Evolutionary conservation across 2,888 invertebrate genomes (phyloP).

Genomic region (Heterodera filipjevi): DNA sequence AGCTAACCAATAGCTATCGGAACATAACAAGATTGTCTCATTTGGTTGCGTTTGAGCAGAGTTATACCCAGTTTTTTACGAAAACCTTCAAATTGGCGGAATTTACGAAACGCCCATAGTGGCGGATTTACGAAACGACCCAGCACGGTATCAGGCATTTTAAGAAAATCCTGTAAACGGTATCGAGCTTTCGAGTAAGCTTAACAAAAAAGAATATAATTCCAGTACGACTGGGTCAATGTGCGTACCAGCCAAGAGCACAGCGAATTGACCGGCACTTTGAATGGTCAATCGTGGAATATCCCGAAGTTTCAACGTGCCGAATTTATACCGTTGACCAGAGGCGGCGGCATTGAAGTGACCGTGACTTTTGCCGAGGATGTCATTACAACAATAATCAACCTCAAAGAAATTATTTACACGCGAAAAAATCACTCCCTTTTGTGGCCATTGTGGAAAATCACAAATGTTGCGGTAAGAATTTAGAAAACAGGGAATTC

Average conservation of each 20-base stretch:
- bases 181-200: too few relatives aligned
- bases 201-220: too few relatives aligned
- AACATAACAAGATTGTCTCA: too few relatives aligned
- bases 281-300: neutral
- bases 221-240: neutral
- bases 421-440: neutral
- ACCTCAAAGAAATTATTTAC: neutral
- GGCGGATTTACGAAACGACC: too few relatives aligned
- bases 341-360: neutral
- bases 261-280: neutral
- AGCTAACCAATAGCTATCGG: too few relatives aligned
- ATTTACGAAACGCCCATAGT: too few relatives aligned
- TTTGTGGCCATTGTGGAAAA: neutral
- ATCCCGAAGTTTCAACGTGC: neutral
- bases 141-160: too few relatives aligned
- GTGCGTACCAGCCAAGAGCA: neutral
- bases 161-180: too few relatives aligned
- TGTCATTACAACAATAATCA: neutral
- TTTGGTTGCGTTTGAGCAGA: too few relatives aligned
- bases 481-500: neutral
- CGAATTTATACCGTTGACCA: neutral
- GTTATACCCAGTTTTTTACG: too few relatives aligned
- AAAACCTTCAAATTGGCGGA: too few relatives aligned
- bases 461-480: neutral
- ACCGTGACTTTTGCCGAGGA: neutral